phyloP scores from a whole-genome alignment of 2,888 invertebrate genomes.

The Lasioglossum malachurum region DNA sequence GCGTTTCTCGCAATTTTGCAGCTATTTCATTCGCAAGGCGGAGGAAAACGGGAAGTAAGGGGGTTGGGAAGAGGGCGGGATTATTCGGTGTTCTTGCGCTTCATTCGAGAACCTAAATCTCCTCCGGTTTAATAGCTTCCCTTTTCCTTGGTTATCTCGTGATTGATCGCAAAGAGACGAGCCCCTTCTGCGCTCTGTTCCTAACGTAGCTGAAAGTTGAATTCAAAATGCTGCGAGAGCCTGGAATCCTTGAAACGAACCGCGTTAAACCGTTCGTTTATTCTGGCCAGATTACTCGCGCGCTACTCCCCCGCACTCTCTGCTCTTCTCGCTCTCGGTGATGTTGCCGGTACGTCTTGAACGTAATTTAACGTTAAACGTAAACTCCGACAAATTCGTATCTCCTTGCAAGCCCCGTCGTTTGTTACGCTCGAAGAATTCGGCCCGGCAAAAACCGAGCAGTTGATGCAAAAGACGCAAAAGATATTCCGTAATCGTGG shows the following conservation, averaged over 20 bases:
- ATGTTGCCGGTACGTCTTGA: constrained; percentile 10
- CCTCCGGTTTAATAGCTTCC: constrained; percentile 56
- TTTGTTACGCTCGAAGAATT: background rate
- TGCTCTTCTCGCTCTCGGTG: constrained; percentile 27
- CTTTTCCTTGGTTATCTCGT: constrained; percentile 59
- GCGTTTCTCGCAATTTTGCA: constrained; percentile 51
- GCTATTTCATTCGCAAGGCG: constrained; percentile 44
- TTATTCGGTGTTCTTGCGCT: constrained; percentile 56
- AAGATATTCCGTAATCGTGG: background rate
- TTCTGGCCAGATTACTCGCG: constrained; percentile 58
- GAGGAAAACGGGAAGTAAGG: background rate
- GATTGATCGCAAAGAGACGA: constrained; percentile 61
- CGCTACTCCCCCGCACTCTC: constrained; percentile 22
- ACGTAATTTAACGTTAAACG: constrained; percentile 30
- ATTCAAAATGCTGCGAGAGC: constrained; percentile 55
- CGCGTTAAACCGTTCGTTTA: constrained; percentile 59
- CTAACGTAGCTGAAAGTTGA: constrained; percentile 58
- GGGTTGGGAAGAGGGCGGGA: constrained; percentile 24
- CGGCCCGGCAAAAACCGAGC: background rate
- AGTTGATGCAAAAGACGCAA: no score
- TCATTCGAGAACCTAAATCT: constrained; percentile 62
- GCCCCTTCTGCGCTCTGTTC: constrained; percentile 33
- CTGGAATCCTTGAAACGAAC: constrained; percentile 53
- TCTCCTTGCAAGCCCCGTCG: background rate
- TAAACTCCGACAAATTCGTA: constrained; percentile 24